A percentile compares a stretch with the other conserved stretches of the same genome.
Conservation (phyloP, 2,113 vertebrate species). For the Chloropsis cyanopogon region DNA sequence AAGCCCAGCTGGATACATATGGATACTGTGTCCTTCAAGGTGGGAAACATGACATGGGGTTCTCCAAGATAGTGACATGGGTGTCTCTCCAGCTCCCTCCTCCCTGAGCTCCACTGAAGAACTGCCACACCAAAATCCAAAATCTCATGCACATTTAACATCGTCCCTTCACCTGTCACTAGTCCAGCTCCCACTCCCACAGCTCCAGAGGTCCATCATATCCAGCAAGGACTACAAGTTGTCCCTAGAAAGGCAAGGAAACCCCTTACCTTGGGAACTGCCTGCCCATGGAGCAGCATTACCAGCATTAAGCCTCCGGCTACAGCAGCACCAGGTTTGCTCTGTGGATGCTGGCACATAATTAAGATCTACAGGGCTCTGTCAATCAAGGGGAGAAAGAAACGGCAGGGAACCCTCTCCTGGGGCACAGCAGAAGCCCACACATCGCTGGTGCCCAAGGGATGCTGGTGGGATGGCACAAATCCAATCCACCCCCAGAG, state of each 20-base stretch:
- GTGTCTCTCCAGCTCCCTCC: neutral
- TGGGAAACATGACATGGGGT: fast-evolving
- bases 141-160: neutral
- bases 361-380: constrained; percentile 11
- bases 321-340: neutral
- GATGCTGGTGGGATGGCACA: neutral
- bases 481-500: neutral
- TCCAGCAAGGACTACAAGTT: neutral
- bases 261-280: neutral
- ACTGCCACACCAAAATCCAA: neutral
- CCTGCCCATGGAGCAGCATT: neutral
- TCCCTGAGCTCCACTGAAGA: neutral
- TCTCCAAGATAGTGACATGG: fast-evolving
- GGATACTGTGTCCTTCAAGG: neutral
- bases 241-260: neutral
- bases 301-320: neutral
- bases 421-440: neutral
- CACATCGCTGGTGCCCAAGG: neutral
- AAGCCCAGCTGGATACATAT: neutral
- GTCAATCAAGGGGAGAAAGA: neutral
- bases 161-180: fast-evolving
- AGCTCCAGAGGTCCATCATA: neutral
- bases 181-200: neutral
- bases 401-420: neutral
- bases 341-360: neutral